Evolutionary conservation across 2,113 vertebrate genomes (phyloP).

Genomic region (Ptilorrhoa leucosticta): DNA sequence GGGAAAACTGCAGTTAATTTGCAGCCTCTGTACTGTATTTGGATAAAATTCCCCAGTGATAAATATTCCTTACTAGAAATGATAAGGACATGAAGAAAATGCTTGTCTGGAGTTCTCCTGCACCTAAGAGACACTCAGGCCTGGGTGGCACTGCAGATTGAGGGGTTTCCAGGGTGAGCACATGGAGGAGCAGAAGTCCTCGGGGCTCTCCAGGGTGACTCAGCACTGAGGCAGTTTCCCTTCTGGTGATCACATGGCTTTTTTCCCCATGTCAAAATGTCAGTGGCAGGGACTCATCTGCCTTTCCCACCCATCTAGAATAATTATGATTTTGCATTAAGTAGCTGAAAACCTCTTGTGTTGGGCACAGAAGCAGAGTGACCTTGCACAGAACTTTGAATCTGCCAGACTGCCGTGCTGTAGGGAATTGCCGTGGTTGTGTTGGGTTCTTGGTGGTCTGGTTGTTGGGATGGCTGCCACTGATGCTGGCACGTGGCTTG

Average conservation of each 20-base stretch:
- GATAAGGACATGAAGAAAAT: neutral
- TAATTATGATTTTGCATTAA: neutral
- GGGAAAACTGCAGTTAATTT: neutral
- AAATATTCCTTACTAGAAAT: neutral
- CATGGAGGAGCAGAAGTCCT: neutral
- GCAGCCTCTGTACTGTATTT: neutral
- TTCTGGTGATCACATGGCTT: neutral
- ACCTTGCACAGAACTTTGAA: neutral
- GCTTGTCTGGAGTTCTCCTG: neutral
- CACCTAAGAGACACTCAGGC: accelerated
- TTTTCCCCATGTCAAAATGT: neutral
- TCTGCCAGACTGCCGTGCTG: too few relatives aligned
- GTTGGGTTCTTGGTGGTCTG: neutral
- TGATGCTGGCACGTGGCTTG: neutral
- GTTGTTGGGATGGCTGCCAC: accelerated
- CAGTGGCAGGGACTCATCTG: neutral
- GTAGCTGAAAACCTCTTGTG: neutral
- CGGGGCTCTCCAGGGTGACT: neutral
- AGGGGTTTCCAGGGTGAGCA: neutral
- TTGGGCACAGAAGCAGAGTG: neutral
- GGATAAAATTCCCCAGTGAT: neutral
- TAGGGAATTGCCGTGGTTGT: neutral
- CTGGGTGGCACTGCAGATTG: neutral
- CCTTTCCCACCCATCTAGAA: neutral
- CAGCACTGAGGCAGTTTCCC: neutral